Evolutionary conservation across 2,888 invertebrate genomes (phyloP), one percentile per base, ranked within the genome.

Genomic region (Diloba caeruleocephala): DNA sequence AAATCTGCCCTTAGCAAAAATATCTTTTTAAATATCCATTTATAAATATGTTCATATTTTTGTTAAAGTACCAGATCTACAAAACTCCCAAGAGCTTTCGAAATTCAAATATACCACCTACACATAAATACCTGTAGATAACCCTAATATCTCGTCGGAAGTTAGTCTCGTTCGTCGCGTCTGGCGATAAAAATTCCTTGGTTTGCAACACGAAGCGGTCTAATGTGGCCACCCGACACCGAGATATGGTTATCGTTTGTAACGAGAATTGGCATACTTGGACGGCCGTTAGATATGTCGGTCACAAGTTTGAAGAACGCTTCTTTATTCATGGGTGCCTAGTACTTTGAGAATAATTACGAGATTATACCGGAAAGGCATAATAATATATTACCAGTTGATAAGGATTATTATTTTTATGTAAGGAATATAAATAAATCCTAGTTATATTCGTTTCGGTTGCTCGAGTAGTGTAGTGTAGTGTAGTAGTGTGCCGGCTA

Each of bases 121-220:
- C 34, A 48, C 13, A 44, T 25, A 63, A 58, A 58, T 66, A 46
- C 46, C 52, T 54, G 51, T 44, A 63, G 50, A 55, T 56, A 71
- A 45, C 68, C 57, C 64, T 61, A 65, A 69, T 71, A 71, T 65
- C 64, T 57, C 71, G 53, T 67, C 54, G 74, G 71, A 68, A 71
- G 66, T 69, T 65, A 39, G 54, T 68, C 52, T 65, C 56, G 68
- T 53, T 44, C 58, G 42, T 58, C 54, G 57, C 38, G 59, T 67
- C 53, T 49, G 69, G 49, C 69, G 72, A 80, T 84, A 81, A 83
- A 84, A 80, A 84, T 84, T 78, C 84, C 84, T 50, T 46, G 55
- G 64, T 50, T 59, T 70, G 84, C 79, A 82, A 82, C 71, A 33
- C 62, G 81, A 78, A 42, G 67, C 70, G 60, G 51, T 74, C 63